Evolutionary conservation across 2,888 invertebrate species (phyloP), one percentile per base, ranked within the genome.

Genomic region (Girardia tigrina): DNA sequence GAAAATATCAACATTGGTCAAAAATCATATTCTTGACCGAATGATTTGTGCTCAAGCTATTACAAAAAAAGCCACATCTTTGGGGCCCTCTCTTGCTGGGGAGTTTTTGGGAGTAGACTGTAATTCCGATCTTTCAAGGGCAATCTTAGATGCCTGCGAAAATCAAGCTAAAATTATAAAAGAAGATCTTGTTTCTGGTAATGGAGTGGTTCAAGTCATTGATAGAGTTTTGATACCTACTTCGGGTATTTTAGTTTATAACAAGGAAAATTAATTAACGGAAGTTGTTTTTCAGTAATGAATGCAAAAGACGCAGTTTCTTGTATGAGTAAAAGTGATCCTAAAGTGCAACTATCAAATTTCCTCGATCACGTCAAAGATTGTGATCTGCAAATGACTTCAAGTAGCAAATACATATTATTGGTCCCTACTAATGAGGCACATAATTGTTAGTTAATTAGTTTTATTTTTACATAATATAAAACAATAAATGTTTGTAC

Each of bases 131-230:
- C 26, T 26, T 14, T 26, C 42, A 1, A 36, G 74, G n/a, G 23
- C 42, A 2, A 27, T 74, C n/a, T 28, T 42, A 4, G 42, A 42
- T 14, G 56, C 42, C 20, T 74, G 74, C 26, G 69, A 26, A 8
- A 42, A 74, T 16, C 23, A 69, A 20, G 27, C 42, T 4, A 74
- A 73, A n/a, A 26, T 74, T 2, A n/a, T 42, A n/a, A 42, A 42
- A 12, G 56, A 36, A 26, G 74, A 74, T 26, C 26, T 74, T 26
- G 42, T 74, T 6, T 6, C 74, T 23, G 42, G 74, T 4, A 74
- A 74, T 69, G 74, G 74, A 27, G 74, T 74, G 20, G 56, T 74
- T 6, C 74, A 74, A 16, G n/a, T 69, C 23, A 74, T 74, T 26
- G 74, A 74, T 74, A 6, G 20, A 23, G 74, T 74, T 4, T 23